Conservation (phyloP, 2,797 vertebrate genomes). For the Melanogrammus aeglefinus region DNA sequence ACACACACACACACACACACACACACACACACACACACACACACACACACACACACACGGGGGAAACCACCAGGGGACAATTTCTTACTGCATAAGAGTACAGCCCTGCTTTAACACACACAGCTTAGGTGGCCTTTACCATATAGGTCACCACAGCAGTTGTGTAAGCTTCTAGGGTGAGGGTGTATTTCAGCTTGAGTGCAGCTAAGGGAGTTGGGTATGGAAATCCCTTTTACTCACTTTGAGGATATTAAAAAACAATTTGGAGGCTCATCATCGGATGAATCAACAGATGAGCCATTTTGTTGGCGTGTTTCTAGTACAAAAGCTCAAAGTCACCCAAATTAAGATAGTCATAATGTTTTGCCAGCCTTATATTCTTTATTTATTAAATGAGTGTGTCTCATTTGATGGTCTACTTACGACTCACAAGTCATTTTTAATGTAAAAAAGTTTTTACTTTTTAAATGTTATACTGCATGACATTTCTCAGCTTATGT, state of each 20-base stretch:
- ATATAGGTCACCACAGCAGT: conserved; percentile 52
- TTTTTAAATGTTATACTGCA: not conserved
- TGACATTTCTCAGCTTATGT: not conserved
- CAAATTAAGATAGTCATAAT: too few species aligned
- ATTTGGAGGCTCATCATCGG: not conserved
- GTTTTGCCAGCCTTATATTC: too few species aligned
- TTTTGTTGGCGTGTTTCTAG: not conserved
- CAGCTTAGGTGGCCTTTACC: conserved; percentile 49
- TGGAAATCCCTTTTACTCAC: not conserved
- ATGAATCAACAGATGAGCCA: not conserved
- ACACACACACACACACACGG: not conserved
- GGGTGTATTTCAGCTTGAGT: conserved; percentile 6
- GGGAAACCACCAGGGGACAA: not conserved
- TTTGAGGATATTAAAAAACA: not conserved
- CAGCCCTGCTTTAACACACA: conserved; percentile 13
- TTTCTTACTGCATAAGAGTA: not conserved
- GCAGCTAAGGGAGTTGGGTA: not conserved
- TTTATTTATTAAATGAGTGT: too few species aligned
- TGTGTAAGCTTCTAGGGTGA: conserved; percentile 38
- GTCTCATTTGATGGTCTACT: too few species aligned
- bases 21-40: conserved; percentile 7
- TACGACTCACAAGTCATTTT: too few species aligned
- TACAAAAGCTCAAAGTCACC: too few species aligned
- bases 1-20: conserved; percentile 7
- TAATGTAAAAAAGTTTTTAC: too few species aligned